Conservation (phyloP, 92 coral and sea anemone genomes). For the Epizoanthus illoricatus region DNA sequence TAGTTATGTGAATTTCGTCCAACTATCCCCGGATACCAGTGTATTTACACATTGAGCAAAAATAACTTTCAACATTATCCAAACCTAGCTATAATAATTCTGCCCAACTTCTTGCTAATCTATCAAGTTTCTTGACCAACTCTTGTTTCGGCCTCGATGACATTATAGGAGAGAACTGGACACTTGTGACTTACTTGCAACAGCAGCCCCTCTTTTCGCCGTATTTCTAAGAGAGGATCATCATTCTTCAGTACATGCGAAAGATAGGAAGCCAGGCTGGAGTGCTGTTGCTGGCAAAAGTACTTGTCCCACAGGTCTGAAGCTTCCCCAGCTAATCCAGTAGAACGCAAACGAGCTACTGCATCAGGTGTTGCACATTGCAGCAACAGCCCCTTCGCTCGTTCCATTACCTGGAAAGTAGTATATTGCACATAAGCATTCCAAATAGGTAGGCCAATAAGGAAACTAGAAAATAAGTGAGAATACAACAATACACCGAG, state of each 20-base stretch:
- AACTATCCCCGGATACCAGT: too few relatives aligned
- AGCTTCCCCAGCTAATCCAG: slow-evolving; percentile 53
- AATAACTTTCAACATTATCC: too few relatives aligned
- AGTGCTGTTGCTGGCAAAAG: slow-evolving; percentile 69
- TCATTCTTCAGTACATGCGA: slow-evolving; percentile 24
- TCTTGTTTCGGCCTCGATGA: too few relatives aligned
- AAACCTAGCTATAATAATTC: too few relatives aligned
- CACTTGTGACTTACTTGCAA: slow-evolving; percentile 43
- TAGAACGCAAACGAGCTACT: slow-evolving; percentile 68
- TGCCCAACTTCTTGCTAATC: too few relatives aligned
- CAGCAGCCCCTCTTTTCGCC: slow-evolving; percentile 52
- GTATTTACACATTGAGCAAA: too few relatives aligned
- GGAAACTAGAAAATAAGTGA: neutral
- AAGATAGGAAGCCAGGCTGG: slow-evolving; percentile 64
- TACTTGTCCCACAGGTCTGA: slow-evolving; percentile 47
- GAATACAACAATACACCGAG: neutral
- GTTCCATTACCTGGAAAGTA: slow-evolving; percentile 46
- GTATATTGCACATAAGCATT: neutral
- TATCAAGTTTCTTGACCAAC: too few relatives aligned
- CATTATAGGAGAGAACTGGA: too few relatives aligned
- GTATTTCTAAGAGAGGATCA: slow-evolving; percentile 16
- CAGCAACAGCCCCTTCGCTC: slow-evolving; percentile 56
- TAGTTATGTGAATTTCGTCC: too few relatives aligned
- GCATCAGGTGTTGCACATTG: slow-evolving; percentile 87
- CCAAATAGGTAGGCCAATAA: neutral